phyloP scores from a whole-genome alignment of 2,888 invertebrate genomes.

The Synanthedon formicaeformis region DNA sequence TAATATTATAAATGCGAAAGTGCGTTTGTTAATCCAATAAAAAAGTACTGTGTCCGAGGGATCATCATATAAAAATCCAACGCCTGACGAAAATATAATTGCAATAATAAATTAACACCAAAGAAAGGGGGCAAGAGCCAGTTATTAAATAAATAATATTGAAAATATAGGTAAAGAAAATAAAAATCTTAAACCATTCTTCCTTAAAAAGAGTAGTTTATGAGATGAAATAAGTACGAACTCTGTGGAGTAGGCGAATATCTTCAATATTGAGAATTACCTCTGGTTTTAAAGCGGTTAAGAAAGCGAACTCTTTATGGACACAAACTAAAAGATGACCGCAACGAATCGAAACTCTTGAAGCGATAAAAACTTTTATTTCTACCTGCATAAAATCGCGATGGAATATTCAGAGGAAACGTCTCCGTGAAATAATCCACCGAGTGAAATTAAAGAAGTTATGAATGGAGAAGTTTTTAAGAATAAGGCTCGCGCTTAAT shows the following conservation, averaged over 20 bases:
- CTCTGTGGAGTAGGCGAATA: background rate
- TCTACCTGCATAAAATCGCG: conserved; percentile 35
- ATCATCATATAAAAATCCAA: too few relatives aligned
- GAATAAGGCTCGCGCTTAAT: conserved; percentile 17
- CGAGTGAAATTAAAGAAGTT: conserved; percentile 46
- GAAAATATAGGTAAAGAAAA: too few relatives aligned
- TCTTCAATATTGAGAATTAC: background rate
- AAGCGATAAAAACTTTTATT: conserved; percentile 34
- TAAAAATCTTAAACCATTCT: too few relatives aligned
- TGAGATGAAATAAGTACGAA: too few relatives aligned
- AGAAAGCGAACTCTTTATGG: background rate
- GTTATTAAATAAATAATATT: too few relatives aligned
- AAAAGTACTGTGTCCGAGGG: too few relatives aligned
- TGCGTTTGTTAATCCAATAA: too few relatives aligned
- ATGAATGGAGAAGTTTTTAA: conserved; percentile 32
- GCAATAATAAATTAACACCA: too few relatives aligned
- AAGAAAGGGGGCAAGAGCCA: too few relatives aligned
- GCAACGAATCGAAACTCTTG: conserved; percentile 11
- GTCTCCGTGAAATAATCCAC: conserved; percentile 18
- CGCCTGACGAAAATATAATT: too few relatives aligned
- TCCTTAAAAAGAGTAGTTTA: too few relatives aligned
- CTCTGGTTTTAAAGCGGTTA: background rate
- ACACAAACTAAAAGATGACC: conserved; percentile 18
- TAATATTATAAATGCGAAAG: too few relatives aligned
- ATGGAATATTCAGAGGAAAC: conserved; percentile 21